A percentile compares a stretch with the other conserved stretches of the same genome.
These are phyloP conservation scores for Vollenhovia emeryi DNA, from an alignment of 1,140 invertebrate species.

Conservation along the genomic window DNA sequence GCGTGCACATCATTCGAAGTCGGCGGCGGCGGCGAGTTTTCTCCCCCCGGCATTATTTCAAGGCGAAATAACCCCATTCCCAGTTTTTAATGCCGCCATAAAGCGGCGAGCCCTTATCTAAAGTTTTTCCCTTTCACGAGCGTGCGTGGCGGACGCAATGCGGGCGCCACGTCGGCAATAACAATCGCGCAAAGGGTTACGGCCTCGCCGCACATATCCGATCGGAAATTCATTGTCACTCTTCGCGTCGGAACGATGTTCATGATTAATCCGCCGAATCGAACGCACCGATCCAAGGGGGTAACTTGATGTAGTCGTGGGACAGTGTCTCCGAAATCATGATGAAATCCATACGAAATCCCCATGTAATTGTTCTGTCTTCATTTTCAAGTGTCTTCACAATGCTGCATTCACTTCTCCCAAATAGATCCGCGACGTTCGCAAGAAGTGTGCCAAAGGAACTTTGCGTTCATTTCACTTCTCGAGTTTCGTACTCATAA, in stretches of 20 bases:
- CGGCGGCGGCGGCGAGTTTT: slow-evolving; percentile 9
- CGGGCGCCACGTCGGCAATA: slow-evolving; percentile 36
- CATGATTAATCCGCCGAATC: slow-evolving; percentile 29
- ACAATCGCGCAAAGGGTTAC: slow-evolving; percentile 35
- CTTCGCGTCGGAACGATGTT: not conserved
- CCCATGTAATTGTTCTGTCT: no score
- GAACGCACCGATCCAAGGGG: not conserved
- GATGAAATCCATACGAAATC: no score
- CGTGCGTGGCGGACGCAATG: slow-evolving; percentile 11
- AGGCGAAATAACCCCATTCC: slow-evolving; percentile 47
- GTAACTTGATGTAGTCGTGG: no score
- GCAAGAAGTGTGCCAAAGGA: not conserved
- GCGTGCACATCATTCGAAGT: slow-evolving; percentile 36
- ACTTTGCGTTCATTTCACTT: not conserved
- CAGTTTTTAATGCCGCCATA: slow-evolving; percentile 56
- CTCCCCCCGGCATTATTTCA: slow-evolving; percentile 41
- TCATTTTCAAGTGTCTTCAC: no score
- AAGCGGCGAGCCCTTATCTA: slow-evolving; percentile 40
- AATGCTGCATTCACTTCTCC: no score
- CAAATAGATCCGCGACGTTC: not conserved
- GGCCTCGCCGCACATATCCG: slow-evolving; percentile 10
- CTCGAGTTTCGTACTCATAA: not conserved
- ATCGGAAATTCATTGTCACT: slow-evolving; percentile 58
- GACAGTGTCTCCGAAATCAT: no score
- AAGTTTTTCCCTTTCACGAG: slow-evolving; percentile 57